phyloP scores from a whole-genome alignment of 1,140 invertebrate genomes.

The Scaptomyza hsui region DNA sequence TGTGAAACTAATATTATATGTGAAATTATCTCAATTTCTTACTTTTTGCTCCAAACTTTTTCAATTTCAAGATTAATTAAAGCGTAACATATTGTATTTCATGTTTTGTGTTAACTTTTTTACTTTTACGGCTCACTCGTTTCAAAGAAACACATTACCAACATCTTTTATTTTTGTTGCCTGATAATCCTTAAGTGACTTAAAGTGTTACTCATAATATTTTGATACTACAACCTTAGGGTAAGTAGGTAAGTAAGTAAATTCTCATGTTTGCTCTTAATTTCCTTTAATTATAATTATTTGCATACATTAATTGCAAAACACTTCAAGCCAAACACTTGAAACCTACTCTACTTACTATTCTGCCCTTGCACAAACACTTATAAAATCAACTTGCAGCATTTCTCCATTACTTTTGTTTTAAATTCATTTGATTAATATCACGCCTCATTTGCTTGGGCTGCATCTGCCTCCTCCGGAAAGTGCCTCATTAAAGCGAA shows the following conservation, averaged over 20 bases:
- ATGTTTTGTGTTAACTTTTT: no score
- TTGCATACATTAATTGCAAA: background rate
- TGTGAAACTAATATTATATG: no score
- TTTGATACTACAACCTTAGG: background rate
- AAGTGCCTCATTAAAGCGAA: constrained; percentile 23
- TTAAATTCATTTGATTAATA: constrained; percentile 45
- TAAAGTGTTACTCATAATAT: background rate
- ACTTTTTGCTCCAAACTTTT: no score
- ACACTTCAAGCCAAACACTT: background rate
- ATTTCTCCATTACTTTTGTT: constrained; percentile 23
- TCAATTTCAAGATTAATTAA: no score
- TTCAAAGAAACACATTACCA: no score
- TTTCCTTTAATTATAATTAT: constrained; percentile 5
- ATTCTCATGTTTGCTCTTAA: constrained; percentile 2
- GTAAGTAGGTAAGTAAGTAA: background rate
- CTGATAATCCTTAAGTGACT: background rate
- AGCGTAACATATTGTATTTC: no score
- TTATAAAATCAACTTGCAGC: background rate
- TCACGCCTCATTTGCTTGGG: constrained; percentile 38
- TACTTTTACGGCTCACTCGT: no score
- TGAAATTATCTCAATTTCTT: no score
- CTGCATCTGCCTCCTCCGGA: background rate
- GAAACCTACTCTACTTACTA: no score
- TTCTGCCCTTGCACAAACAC: background rate
- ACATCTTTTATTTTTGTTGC: background rate